These are phyloP conservation scores for Spea bombifrons DNA, from an alignment of 2,113 vertebrate genomes.

Conservation along the genomic window DNA sequence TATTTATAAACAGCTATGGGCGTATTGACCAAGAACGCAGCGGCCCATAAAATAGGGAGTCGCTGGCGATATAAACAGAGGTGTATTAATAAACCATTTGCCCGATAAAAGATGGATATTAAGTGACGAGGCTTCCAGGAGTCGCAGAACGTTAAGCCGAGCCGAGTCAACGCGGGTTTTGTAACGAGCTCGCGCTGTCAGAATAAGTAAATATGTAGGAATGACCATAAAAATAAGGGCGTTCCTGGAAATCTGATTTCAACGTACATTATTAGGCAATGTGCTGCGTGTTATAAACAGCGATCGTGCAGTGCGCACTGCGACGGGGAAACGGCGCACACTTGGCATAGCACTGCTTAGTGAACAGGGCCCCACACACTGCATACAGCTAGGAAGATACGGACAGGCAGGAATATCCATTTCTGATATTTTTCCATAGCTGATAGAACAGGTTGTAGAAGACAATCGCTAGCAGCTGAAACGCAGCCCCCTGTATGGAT, in stretches of 20 bases:
- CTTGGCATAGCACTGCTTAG: no score
- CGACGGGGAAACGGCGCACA: no score
- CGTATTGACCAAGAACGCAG: neutral
- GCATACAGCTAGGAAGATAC: no score
- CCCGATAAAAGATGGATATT: neutral
- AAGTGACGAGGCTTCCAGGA: neutral
- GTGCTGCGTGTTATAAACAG: no score
- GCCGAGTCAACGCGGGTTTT: slow-evolving; percentile 1
- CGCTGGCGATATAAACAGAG: neutral
- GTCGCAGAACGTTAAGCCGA: neutral
- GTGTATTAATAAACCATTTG: neutral
- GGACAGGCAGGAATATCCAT: no score
- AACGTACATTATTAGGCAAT: no score
- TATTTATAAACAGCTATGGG: neutral
- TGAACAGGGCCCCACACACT: no score
- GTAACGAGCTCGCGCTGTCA: neutral
- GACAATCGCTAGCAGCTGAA: no score
- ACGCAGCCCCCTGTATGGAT: no score
- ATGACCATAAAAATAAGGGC: slow-evolving; percentile 24
- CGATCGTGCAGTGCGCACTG: no score
- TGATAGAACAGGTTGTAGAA: no score
- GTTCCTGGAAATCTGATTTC: neutral
- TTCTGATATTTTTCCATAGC: no score
- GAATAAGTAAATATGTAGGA: slow-evolving; percentile 17
- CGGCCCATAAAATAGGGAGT: neutral